phyloP scores from a whole-genome alignment of 2,113 vertebrate species.

The Apodemus sylvaticus region DNA sequence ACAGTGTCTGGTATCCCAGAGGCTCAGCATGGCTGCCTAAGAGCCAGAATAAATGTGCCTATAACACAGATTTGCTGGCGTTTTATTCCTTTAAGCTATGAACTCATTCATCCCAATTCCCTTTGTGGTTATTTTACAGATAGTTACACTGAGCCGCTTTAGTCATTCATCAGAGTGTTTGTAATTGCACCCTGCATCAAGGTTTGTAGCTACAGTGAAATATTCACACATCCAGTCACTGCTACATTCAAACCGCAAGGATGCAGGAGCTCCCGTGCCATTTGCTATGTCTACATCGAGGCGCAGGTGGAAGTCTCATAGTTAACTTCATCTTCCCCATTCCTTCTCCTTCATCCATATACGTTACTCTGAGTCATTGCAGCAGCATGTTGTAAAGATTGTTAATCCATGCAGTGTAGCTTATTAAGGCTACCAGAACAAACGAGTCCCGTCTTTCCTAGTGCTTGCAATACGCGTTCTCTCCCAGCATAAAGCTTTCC shows the following conservation, averaged over 20 bases:
- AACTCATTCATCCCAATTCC: conserved; percentile 10
- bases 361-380: not conserved
- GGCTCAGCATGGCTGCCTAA: not conserved
- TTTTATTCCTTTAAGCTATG: not conserved
- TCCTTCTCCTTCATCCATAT: not conserved
- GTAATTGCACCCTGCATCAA: not conserved
- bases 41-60: not conserved
- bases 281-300: not conserved
- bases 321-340: conserved; percentile 11
- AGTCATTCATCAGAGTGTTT: conserved; percentile 23
- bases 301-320: not conserved
- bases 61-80: not conserved
- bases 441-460: conserved; percentile 26
- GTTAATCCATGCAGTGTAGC: not conserved
- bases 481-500: conserved; percentile 30
- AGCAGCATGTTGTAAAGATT: not conserved
- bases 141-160: not conserved
- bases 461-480: not conserved
- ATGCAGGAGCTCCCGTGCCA: too few relatives aligned
- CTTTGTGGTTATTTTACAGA: not conserved
- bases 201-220: not conserved
- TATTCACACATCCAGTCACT: not conserved
- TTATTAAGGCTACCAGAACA: conserved; percentile 41
- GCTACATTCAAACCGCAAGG: not conserved
- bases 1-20: not conserved